A percentile compares a stretch with the other conserved stretches of the same genome.
phyloP scores from a whole-genome alignment of 2,888 invertebrate genomes.

The Acanthosepion esculentum region DNA sequence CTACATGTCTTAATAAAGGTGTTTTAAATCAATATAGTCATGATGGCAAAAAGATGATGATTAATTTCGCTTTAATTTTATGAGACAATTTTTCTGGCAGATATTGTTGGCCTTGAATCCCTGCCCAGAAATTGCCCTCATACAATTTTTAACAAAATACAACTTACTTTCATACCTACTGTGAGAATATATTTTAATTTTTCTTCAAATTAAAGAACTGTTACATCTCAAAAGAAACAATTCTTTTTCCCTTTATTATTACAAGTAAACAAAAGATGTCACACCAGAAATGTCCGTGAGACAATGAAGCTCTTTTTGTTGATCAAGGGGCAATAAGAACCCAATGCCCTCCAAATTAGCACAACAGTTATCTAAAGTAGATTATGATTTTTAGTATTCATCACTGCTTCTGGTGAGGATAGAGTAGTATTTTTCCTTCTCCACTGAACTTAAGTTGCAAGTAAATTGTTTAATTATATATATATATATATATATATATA shows the following conservation, averaged over 20 bases:
- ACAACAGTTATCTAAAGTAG: neutral
- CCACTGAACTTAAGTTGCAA: neutral
- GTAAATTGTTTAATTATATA: neutral
- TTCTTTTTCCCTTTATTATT: neutral
- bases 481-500: too few relatives aligned
- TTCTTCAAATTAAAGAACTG: neutral
- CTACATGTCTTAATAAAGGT: neutral
- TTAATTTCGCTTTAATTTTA: neutral
- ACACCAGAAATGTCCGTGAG: neutral
- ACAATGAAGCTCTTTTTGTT: neutral
- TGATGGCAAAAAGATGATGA: too few relatives aligned
- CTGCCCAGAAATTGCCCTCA: too few relatives aligned
- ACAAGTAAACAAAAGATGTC: neutral
- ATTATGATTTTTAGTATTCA: neutral
- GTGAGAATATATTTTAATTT: neutral
- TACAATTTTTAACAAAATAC: neutral
- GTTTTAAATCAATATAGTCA: neutral
- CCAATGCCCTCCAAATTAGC: neutral
- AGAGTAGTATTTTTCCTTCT: too few relatives aligned
- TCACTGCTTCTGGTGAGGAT: neutral
- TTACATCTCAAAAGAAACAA: neutral
- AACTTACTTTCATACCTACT: neutral
- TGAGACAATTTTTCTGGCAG: neutral
- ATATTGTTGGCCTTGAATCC: neutral
- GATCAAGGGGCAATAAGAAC: neutral